These are phyloP conservation scores for Amphipyra tragopoginis DNA, from an alignment of 2,888 invertebrate species.

Conservation along the genomic window DNA sequence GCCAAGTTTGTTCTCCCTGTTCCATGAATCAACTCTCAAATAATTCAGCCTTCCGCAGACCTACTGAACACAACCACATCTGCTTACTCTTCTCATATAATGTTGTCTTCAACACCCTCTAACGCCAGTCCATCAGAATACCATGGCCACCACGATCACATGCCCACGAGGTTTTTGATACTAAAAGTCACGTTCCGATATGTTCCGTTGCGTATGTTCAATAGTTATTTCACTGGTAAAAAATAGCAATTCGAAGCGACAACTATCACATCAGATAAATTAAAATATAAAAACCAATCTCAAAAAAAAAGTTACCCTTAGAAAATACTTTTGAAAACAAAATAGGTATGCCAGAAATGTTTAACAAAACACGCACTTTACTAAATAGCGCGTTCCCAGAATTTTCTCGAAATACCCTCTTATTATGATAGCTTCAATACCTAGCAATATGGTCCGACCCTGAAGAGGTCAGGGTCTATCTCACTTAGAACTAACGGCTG, in stretches of 20 bases:
- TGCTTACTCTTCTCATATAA: too few relatives aligned
- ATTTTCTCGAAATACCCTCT: conserved; percentile 1
- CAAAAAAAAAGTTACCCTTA: not conserved
- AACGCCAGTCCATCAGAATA: too few relatives aligned
- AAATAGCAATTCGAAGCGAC: not conserved
- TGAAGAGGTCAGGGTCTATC: conserved; percentile 7
- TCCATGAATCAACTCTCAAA: too few relatives aligned
- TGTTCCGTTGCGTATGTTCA: not conserved
- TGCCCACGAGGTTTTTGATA: too few relatives aligned
- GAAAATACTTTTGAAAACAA: conserved; percentile 1
- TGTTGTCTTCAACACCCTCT: too few relatives aligned
- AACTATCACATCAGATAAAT: not conserved
- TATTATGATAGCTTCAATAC: conserved; percentile 14
- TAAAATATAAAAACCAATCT: not conserved
- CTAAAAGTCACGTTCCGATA: too few relatives aligned
- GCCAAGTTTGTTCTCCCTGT: too few relatives aligned
- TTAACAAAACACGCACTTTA: conserved; percentile 1
- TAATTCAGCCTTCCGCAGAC: too few relatives aligned
- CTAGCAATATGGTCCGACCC: conserved; percentile 5
- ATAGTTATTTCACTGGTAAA: too few relatives aligned
- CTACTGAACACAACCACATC: too few relatives aligned
- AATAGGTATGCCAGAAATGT: conserved; percentile 1
- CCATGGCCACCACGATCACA: too few relatives aligned
- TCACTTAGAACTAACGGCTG: conserved; percentile 18
- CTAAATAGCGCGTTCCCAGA: not conserved